Evolutionary conservation across 2,888 invertebrate species (phyloP).

Genomic region (Prenolepis imparis): DNA sequence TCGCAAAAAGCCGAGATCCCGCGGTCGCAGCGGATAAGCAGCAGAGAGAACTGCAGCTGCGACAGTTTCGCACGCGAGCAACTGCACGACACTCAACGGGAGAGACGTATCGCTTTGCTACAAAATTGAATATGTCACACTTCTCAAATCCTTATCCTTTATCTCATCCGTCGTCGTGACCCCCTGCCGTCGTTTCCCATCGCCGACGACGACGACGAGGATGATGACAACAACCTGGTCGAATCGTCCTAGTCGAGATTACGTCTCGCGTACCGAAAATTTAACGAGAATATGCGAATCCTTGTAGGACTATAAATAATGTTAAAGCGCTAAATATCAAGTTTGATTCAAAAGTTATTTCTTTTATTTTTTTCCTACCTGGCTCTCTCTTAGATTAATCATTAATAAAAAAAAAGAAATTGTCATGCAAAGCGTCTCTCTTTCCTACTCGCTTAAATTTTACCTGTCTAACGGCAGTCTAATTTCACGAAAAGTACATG

Average conservation of each 20-base stretch:
- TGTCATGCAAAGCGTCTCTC: constrained; percentile 42
- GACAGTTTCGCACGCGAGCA: neutral
- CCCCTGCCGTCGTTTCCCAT: constrained; percentile 10
- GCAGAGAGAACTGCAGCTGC: neutral
- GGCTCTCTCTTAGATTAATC: neutral
- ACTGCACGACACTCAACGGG: constrained; percentile 34
- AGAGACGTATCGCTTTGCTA: constrained; percentile 56
- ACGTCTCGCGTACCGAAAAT: constrained; percentile 17
- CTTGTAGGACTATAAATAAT: neutral
- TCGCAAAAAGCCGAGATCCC: constrained; percentile 46
- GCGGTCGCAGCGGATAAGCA: constrained; percentile 19
- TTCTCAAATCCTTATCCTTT: constrained; percentile 66
- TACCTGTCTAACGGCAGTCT: constrained; percentile 59
- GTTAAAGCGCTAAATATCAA: neutral
- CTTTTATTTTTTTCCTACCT: neutral
- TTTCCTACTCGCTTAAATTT: constrained; percentile 65
- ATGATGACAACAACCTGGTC: neutral
- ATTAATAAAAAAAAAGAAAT: neutral
- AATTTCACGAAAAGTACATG: constrained; percentile 49
- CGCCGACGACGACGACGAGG: neutral
- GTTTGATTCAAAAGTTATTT: neutral
- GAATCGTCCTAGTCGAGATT: constrained; percentile 46
- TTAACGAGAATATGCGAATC: neutral
- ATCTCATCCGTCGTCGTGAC: constrained; percentile 48
- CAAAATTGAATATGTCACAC: constrained; percentile 73